Evolutionary conservation across 2,888 invertebrate genomes (phyloP).

Genomic region (Lepidonotus clava): DNA sequence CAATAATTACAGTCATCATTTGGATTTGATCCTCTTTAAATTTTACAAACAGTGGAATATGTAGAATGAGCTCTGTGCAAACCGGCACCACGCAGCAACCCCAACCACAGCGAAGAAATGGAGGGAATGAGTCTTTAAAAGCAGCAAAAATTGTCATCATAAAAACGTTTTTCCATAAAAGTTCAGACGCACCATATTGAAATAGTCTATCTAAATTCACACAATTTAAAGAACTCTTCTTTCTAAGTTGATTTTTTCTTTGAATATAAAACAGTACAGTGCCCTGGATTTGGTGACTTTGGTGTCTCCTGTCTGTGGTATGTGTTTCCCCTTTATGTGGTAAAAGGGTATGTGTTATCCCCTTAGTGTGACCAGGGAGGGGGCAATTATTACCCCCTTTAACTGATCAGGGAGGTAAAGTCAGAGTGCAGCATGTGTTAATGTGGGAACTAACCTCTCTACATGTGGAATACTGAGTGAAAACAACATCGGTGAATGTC

Average conservation of each 20-base stretch:
- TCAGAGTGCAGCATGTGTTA: neutral
- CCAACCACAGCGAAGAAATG: neutral
- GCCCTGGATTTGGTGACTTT: neutral
- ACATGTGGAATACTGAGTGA: neutral
- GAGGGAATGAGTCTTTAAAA: slow-evolving; percentile 19
- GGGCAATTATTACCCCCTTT: too few species aligned
- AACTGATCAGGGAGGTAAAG: neutral
- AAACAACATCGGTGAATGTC: neutral
- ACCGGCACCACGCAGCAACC: neutral
- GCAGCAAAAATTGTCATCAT: neutral
- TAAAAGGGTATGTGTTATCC: neutral
- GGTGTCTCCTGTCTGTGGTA: neutral
- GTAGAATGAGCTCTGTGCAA: neutral
- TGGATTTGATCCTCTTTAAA: neutral
- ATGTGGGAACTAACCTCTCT: neutral
- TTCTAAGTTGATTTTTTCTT: too few species aligned
- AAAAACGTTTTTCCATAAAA: neutral
- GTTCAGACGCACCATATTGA: neutral
- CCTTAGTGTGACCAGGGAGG: too few species aligned
- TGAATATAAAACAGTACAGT: too few species aligned
- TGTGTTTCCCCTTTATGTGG: too few species aligned
- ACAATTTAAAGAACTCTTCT: too few species aligned
- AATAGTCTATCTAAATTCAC: neutral
- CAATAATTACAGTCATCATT: too few species aligned
- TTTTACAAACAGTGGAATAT: neutral